Conservation (phyloP, 2,888 invertebrate genomes). For the Pheosia tremula region DNA sequence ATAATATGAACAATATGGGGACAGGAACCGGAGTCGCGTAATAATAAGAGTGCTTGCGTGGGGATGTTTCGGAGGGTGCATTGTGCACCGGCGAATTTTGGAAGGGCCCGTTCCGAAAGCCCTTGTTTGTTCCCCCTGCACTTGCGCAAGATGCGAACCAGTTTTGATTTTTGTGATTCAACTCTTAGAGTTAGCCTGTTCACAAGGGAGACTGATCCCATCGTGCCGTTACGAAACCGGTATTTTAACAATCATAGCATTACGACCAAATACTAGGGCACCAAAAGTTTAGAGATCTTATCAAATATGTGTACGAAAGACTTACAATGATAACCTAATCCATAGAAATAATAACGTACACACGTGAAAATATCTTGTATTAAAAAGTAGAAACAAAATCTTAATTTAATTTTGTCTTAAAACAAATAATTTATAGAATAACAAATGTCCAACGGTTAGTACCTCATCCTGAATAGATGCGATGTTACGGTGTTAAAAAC, state of each 20-base stretch:
- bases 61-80: constrained; percentile 84
- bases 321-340: too few species aligned
- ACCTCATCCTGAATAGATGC: too few species aligned
- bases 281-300: too few species aligned
- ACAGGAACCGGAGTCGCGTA: constrained; percentile 79
- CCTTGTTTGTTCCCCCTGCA: constrained; percentile 80
- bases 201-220: constrained; percentile 60
- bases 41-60: constrained; percentile 83
- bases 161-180: constrained; percentile 80
- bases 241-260: constrained; percentile 39
- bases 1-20: constrained; percentile 83
- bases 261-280: not conserved
- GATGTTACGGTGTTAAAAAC: too few species aligned
- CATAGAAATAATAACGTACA: too few species aligned
- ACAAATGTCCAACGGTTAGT: too few species aligned
- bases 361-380: too few species aligned
- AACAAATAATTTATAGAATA: too few species aligned
- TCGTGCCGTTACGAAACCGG: constrained; percentile 53
- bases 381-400: too few species aligned
- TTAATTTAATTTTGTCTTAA: too few species aligned
- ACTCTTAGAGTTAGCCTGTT: constrained; percentile 63
- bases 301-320: too few species aligned
- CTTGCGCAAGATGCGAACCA: constrained; percentile 84
- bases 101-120: constrained; percentile 79
- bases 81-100: constrained; percentile 83